Evolutionary conservation across 64 coral and sea anemone genomes (phyloP).

Genomic region (Montipora foliosa): DNA sequence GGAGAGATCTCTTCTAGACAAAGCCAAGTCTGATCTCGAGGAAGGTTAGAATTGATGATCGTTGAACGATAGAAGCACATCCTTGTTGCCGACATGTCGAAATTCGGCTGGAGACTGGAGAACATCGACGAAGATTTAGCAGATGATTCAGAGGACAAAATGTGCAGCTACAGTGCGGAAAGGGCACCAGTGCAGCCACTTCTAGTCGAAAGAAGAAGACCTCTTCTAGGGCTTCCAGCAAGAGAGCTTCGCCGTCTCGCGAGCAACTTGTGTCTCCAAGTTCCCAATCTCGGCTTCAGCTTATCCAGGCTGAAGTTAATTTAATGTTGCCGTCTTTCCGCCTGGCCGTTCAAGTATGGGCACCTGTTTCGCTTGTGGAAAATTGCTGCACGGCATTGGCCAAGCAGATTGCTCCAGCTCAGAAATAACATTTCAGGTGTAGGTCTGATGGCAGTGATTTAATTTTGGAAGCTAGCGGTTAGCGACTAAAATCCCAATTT

Average conservation of each 20-base stretch:
- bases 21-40: background rate
- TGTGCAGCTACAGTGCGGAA: background rate
- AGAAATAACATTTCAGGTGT: background rate
- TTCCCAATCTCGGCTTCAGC: background rate
- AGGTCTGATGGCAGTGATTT: background rate
- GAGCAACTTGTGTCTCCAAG: too few relatives aligned
- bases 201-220: background rate
- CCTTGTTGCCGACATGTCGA: background rate
- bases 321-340: background rate
- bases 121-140: background rate
- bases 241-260: background rate
- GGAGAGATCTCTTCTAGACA: background rate
- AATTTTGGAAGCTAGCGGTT: background rate
- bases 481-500: background rate
- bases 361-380: background rate
- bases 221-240: background rate
- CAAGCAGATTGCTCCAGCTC: background rate
- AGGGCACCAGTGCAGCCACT: background rate
- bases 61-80: background rate
- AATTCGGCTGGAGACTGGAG: background rate
- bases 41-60: background rate
- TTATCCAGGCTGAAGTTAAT: background rate
- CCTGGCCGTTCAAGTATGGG: background rate
- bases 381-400: background rate
- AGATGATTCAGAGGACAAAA: background rate